A percentile compares a stretch with the other conserved stretches of the same genome.
phyloP scores from a whole-genome alignment of 2,113 vertebrate species.

The Raja brachyura region DNA sequence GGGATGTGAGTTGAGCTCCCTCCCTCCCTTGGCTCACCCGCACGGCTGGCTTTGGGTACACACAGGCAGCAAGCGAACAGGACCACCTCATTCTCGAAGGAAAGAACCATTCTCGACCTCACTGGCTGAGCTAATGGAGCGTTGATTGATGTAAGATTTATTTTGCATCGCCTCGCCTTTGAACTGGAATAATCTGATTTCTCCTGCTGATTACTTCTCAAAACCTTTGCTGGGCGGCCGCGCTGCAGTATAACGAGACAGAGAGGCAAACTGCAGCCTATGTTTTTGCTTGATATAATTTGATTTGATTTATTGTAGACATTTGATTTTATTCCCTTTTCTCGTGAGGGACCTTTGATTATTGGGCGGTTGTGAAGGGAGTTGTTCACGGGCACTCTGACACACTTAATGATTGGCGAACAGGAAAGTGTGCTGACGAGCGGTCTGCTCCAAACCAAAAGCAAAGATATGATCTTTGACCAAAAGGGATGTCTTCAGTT shows the following conservation, averaged over 20 bases:
- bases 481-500: constrained; percentile 10
- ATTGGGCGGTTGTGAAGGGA: neutral
- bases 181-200: constrained; percentile 5
- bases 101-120: neutral
- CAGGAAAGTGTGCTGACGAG: neutral
- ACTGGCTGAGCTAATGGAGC: neutral
- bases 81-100: neutral
- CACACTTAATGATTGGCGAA: neutral
- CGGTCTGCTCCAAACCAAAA: neutral
- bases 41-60: neutral
- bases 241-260: neutral
- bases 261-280: neutral
- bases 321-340: neutral
- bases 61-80: neutral
- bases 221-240: neutral
- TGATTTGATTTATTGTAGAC: neutral
- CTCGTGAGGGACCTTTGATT: neutral
- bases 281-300: neutral
- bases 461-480: neutral
- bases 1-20: neutral
- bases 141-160: neutral
- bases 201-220: neutral
- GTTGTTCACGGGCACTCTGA: neutral
- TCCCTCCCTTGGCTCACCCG: neutral
- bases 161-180: neutral